Evolutionary conservation across 2,888 invertebrate genomes (phyloP), one percentile per base, ranked within the genome.

Genomic region (Meganola albula): DNA sequence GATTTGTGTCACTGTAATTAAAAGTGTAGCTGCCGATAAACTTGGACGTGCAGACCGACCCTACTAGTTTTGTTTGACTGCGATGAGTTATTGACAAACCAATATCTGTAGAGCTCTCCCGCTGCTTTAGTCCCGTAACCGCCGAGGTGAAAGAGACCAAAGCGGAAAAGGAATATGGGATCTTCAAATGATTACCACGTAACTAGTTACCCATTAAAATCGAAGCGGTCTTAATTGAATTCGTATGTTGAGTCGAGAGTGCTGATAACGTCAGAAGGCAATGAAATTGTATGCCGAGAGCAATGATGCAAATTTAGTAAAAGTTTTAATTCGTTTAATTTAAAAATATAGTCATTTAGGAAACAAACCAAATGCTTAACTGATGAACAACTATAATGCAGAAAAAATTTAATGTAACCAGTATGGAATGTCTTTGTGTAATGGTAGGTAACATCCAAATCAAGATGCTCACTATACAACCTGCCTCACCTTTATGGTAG

Each of bases 1-100:
- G 79, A 84, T 80, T 83, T 83, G 85, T 84, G 85, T 84, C 85
- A 80, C 60, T 71, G 82, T 85, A 85, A 85, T 85, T 85, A 85
- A 85, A 85, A 78, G 75, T 78, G 74, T 82, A 59, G 79, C 82
- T 80, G 80, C 74, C 76, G 85, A 85, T 84, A 79, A 82, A 72
- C 64, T 69, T 52, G 56, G 72, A 66, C 73, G 68, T 69, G 73
- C 68, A 63, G 66, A 70, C 68, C 67, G 65, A 72, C 67, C 66
- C 69, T 72, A 72, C 76, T 72, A 74, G 77, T 74, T 77, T 73
- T n/a, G n/a, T n/a, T n/a, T 69, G 75, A 78, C 74, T 74, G 68
- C 71, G 65, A 68, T 63, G 68, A 70, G 55, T 65, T 69, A 65
- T 64, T 66, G 66, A 68, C 45, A 32, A 65, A 70, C 83, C 83